Evolutionary conservation across 2,113 vertebrate genomes (phyloP).

Genomic region (Motacilla alba): DNA sequence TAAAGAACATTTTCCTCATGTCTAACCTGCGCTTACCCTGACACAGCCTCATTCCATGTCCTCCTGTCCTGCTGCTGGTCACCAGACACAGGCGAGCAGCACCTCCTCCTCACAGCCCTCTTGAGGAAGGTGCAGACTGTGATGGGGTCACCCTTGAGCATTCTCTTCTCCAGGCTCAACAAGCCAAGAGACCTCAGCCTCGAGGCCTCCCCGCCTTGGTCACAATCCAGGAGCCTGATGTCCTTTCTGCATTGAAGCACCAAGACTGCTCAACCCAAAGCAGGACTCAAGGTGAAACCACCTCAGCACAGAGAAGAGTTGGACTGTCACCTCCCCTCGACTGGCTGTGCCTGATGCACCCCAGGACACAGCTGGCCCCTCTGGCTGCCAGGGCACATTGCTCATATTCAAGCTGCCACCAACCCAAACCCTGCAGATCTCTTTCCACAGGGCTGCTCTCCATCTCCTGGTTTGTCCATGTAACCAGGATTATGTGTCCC

Average conservation of each 20-base stretch:
- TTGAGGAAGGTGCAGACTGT: neutral
- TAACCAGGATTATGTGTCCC: neutral
- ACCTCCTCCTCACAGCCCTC: too few relatives aligned
- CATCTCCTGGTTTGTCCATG: neutral
- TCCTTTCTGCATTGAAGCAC: neutral
- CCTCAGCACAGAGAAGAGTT: neutral
- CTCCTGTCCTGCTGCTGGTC: accelerated
- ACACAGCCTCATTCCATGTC: neutral
- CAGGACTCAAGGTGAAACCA: accelerated
- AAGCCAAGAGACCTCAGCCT: neutral
- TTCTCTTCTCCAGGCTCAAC: neutral
- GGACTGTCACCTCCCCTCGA: neutral
- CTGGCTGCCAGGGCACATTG: neutral
- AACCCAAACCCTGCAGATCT: neutral
- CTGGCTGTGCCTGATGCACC: neutral
- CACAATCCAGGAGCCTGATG: neutral
- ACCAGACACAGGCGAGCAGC: neutral
- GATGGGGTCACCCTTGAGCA: neutral
- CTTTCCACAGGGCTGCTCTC: neutral
- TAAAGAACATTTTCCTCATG: neutral
- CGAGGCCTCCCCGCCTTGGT: accelerated
- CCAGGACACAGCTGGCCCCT: neutral
- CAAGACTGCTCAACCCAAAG: neutral
- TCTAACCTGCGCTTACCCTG: neutral
- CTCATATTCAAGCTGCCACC: neutral